phyloP scores from a whole-genome alignment of 2,888 invertebrate genomes.

The Venustoraphidia nigricollis region DNA sequence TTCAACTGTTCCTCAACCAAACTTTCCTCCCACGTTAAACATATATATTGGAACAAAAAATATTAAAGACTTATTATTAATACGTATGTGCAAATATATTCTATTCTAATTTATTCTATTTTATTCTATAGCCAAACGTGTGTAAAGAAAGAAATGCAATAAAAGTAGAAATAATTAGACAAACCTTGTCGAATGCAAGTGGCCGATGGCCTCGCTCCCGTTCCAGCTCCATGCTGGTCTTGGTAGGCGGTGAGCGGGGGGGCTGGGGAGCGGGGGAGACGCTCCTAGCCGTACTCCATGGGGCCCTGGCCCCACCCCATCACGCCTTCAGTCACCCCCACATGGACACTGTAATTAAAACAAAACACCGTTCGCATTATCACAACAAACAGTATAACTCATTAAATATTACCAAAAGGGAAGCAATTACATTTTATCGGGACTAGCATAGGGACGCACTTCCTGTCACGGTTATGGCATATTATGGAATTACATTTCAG shows the following conservation, averaged over 20 bases:
- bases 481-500: too few relatives aligned
- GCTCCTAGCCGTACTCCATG: constrained; percentile 75
- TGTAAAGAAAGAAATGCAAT: too few relatives aligned
- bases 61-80: too few relatives aligned
- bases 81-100: too few relatives aligned
- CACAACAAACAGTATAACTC: background rate
- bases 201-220: constrained; percentile 36
- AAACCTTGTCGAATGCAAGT: constrained; percentile 60
- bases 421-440: background rate
- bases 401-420: background rate
- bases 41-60: too few relatives aligned
- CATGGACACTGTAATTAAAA: constrained; percentile 43
- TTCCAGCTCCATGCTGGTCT: constrained; percentile 25
- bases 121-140: too few relatives aligned
- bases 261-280: constrained; percentile 49
- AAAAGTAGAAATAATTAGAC: constrained; percentile 7
- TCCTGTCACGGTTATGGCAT: background rate
- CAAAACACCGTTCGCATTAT: constrained; percentile 6
- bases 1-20: too few relatives aligned
- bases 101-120: too few relatives aligned
- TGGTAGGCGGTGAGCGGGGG: constrained; percentile 36
- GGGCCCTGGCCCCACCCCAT: constrained; percentile 76
- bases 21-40: too few relatives aligned
- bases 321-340: constrained; percentile 58
- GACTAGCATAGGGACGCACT: background rate